Conservation (phyloP, 2,797 vertebrate genomes). For the Epinephelus coioides region DNA sequence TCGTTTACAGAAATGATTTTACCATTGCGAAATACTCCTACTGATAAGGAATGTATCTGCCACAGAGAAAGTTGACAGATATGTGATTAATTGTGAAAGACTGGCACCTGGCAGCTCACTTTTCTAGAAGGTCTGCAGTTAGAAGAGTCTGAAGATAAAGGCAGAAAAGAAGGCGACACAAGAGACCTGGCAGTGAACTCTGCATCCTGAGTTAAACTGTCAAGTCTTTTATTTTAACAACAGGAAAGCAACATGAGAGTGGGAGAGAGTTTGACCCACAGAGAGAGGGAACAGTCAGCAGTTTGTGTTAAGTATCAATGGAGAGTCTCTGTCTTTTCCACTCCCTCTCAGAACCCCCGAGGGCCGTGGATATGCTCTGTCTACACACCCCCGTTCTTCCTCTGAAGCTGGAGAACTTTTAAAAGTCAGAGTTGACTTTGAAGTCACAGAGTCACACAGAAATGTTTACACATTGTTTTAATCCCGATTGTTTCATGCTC, state of each 20-base stretch:
- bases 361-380: slow-evolving; percentile 18
- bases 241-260: slow-evolving; percentile 66
- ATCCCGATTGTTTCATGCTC: neutral
- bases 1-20: slow-evolving; percentile 42
- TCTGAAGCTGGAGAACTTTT: neutral
- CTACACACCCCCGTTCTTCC: neutral
- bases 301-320: slow-evolving; percentile 83
- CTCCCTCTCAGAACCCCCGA: slow-evolving; percentile 19
- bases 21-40: slow-evolving; percentile 12
- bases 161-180: slow-evolving; percentile 21
- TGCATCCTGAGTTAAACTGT: slow-evolving; percentile 61
- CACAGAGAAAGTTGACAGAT: neutral
- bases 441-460: slow-evolving; percentile 18
- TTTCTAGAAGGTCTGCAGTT: neutral
- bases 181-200: slow-evolving; percentile 46
- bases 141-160: slow-evolving; percentile 1
- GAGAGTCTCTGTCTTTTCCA: slow-evolving; percentile 69
- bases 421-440: neutral
- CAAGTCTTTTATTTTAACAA: slow-evolving; percentile 61
- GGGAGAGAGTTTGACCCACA: slow-evolving; percentile 48
- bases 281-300: slow-evolving; percentile 84
- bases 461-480: neutral
- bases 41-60: slow-evolving; percentile 3
- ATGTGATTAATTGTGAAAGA: slow-evolving; percentile 24
- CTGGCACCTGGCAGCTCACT: slow-evolving; percentile 20